Conservation (phyloP, 2,113 vertebrate species). For the Herpetotheres cachinnans region DNA sequence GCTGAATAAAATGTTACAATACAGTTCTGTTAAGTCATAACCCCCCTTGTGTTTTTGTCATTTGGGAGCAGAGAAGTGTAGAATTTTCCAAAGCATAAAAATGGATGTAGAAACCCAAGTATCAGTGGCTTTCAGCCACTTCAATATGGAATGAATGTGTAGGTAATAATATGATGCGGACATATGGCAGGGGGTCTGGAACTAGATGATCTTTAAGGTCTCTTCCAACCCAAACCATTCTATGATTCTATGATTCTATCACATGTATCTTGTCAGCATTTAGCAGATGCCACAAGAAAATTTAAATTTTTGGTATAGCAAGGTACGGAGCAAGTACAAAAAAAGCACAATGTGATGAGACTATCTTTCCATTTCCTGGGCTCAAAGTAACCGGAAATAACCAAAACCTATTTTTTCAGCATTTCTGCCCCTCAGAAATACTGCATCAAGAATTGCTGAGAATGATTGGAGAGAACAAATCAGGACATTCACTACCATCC, state of each 20-base stretch:
- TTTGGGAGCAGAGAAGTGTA: not conserved
- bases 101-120: not conserved
- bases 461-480: not conserved
- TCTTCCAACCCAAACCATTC: too few species aligned
- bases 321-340: not conserved
- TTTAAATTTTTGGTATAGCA: not conserved
- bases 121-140: not conserved
- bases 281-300: not conserved
- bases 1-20: not conserved
- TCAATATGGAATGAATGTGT: not conserved
- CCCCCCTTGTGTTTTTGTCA: not conserved
- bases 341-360: not conserved
- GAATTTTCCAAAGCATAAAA: not conserved
- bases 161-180: not conserved
- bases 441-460: not conserved
- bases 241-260: too few species aligned
- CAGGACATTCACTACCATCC: not conserved
- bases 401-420: not conserved
- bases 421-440: not conserved
- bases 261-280: not conserved
- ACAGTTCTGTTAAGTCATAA: not conserved
- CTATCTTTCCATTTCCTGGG: not conserved
- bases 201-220: too few species aligned
- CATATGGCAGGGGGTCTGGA: too few species aligned
- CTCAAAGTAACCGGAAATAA: not conserved